Conservation (phyloP, 1,140 invertebrate genomes). For the Magallana gigas region DNA sequence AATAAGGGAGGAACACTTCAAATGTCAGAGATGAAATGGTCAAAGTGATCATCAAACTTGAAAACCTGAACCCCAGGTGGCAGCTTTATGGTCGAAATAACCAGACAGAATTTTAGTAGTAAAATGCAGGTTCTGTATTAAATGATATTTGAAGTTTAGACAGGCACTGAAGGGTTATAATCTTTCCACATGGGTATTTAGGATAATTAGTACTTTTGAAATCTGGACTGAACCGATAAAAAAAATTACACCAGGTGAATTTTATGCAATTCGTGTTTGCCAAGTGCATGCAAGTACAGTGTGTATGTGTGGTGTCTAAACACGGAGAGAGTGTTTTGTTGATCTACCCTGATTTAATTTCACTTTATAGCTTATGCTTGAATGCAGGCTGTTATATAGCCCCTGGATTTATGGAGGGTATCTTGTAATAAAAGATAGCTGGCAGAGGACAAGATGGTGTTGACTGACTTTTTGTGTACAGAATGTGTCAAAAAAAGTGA, state of each 20-base stretch:
- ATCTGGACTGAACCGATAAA: too few relatives aligned
- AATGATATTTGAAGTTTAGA: too few relatives aligned
- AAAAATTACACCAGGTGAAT: too few relatives aligned
- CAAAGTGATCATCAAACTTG: neutral
- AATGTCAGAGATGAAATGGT: neutral
- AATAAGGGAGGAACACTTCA: neutral
- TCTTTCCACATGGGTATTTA: too few relatives aligned
- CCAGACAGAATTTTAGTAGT: neutral
- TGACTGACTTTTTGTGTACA: slow-evolving; percentile 33
- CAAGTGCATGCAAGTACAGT: neutral
- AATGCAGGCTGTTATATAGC: slow-evolving; percentile 12
- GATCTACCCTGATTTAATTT: slow-evolving; percentile 31
- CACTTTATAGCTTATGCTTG: neutral
- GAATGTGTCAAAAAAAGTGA: slow-evolving; percentile 23
- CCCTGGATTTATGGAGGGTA: neutral
- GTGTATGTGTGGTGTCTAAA: neutral
- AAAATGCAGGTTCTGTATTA: too few relatives aligned
- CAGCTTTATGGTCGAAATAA: slow-evolving; percentile 21
- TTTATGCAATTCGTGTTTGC: slow-evolving; percentile 9
- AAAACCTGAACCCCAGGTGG: neutral
- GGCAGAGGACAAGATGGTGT: slow-evolving; percentile 18
- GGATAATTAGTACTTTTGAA: too few relatives aligned
- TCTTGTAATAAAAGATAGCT: slow-evolving; percentile 11
- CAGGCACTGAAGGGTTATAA: too few relatives aligned
- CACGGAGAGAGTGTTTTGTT: slow-evolving; percentile 25